Base-by-base conservation (phyloP, 2,113 vertebrate genomes). In the Ageneiosus marmoratus region DNA sequence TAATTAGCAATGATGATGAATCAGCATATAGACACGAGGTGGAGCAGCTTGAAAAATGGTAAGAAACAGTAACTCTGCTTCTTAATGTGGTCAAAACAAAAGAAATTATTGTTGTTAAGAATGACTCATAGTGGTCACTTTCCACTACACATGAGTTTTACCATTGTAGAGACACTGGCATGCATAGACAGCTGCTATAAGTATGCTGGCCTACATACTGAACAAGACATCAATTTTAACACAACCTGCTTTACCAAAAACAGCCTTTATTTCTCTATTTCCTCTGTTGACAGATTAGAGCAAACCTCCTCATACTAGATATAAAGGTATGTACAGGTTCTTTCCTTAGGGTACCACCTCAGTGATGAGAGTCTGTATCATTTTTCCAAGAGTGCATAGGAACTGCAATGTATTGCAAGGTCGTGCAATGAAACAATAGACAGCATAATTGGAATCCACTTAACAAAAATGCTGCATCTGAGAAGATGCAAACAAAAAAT, bases 81-180 rank as follows among this genome's bases (percentile, higher is more conserved):
- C n/a, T 32, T 74, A 32, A 51, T 50, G 72, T 74, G 27, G 46
- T 29, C 46, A 50, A 29, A 53, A 74, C 72, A 50, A 74, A 74
- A 53, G 1, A 74, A 20, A 32, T 51, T 16, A 51, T 74, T 32
- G 48, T 74, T 74, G 72, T 27, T 74, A 32, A 18, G 48, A 34
- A 22, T 74, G 72, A 74, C 48, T 74, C 48, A 74, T 15, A 51
- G 72, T 6, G 27, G 72, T 74, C 72, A 74, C 72, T 74, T 72
- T 72, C 69, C 24, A 72, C n/a, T 74, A 27, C 18, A 1, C n/a
- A 53, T 53, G 41, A 72, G 4, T 20, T 7, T 16, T 18, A 5
- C 27, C 48, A 74, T 37, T 20, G 27, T 51, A 53, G 0, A 72
- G 44, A 72, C 41, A n/a, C 22, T 46, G 62, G 34, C 34, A 29